Evolutionary conservation across 2,797 vertebrate species (phyloP), one percentile per base, ranked within the genome.

Genomic region (Mareca strepera): DNA sequence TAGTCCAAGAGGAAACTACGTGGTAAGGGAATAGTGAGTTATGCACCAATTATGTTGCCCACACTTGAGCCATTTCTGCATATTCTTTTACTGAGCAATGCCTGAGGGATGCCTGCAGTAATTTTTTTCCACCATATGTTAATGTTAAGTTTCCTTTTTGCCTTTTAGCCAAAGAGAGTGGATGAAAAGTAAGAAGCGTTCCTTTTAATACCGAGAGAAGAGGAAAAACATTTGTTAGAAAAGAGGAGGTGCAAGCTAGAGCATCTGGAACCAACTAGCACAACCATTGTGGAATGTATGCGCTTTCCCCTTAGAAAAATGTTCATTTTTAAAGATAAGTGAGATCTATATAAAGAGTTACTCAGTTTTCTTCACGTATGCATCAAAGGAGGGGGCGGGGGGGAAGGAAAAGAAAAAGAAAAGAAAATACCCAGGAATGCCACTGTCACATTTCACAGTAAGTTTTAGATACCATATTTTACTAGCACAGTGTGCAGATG

Each of bases 211-310:
- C 93, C 56, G 43, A 93, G 68, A 93, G 62, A 78, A 94, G 86
- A 93, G 59, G 86, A 73, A 85, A 94, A 95, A 83, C 73, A 68
- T 93, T 95, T 81, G 86, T 74, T 89, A 55, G 63, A 83, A 91
- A 94, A 90, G 63, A 94, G 50, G 6, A 91, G 35, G 67, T 82
- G 1, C 76, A 95, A 92, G 66, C 85, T 93, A 83, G n/a, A 92
- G 74, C 96, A 96, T 96, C 96, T 97, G 96, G 94, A 97, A 92
- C 41, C n/a, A 90, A 96, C 90, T 94, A 95, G 60, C 18, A 74
- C 53, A 72, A 86, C 59, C 56, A 41, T 74, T 43, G 79, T 77
- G 88, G 80, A 93, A 90, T 76, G 70, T 55, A 86, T 86, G 72
- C 23, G 90, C 75, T 68, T 88, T 74, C 77, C 48, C 56, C 67